A percentile compares a stretch with the other conserved stretches of the same genome.
Evolutionary conservation across 2,113 vertebrate species (phyloP).

Genomic region (Cinclus cinclus): DNA sequence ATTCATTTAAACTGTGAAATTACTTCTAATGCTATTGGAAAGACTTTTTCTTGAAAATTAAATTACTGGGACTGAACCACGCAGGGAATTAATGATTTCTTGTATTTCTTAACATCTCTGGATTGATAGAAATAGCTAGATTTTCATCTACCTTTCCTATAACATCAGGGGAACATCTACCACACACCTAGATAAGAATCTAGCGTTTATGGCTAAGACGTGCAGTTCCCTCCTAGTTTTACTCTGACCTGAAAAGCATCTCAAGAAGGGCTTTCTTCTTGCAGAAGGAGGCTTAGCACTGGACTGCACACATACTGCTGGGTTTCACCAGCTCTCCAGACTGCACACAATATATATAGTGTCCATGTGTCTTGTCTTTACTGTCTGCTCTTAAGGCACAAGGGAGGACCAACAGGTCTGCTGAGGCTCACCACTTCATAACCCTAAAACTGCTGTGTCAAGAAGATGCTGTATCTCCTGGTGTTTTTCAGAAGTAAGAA

Average conservation of each 20-base stretch:
- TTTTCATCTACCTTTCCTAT: not conserved
- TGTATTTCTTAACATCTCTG: not conserved
- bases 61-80: not conserved
- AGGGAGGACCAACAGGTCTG: not conserved
- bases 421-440: not conserved
- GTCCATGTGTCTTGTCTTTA: not conserved
- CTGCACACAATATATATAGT: not conserved
- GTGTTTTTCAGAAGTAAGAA: not conserved
- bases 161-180: not conserved
- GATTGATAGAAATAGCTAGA: not conserved
- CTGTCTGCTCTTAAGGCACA: not conserved
- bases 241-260: not conserved
- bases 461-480: not conserved
- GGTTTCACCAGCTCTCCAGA: not conserved
- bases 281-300: not conserved
- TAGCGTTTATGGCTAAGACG: not conserved
- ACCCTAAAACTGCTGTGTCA: not conserved
- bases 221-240: not conserved
- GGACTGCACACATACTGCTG: accelerated
- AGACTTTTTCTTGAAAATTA: not conserved
- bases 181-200: not conserved
- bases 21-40: not conserved
- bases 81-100: not conserved
- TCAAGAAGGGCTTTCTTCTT: not conserved
- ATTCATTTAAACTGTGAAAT: conserved; percentile 20